These are phyloP conservation scores for Corythornis vintsioides DNA, from an alignment of 2,113 vertebrate genomes.

Conservation along the genomic window DNA sequence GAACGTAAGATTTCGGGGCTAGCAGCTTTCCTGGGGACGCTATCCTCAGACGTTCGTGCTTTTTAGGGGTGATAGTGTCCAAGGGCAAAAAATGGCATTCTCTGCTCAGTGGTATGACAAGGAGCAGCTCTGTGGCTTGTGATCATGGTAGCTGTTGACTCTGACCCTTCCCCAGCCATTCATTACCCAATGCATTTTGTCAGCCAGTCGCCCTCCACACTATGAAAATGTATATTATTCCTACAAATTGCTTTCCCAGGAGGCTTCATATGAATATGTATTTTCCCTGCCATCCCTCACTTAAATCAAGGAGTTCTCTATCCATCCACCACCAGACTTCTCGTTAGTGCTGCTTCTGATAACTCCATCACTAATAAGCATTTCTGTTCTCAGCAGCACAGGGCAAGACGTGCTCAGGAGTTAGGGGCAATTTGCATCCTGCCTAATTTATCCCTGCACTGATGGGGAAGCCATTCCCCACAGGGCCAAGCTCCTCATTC, in stretches of 20 bases:
- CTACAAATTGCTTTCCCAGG: slow-evolving; percentile 8
- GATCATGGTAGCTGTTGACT: not conserved
- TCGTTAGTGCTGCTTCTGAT: not conserved
- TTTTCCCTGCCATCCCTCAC: not conserved
- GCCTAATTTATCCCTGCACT: not conserved
- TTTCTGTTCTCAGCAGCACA: not conserved
- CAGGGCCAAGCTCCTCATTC: not conserved
- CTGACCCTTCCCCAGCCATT: not conserved
- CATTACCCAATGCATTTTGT: not conserved
- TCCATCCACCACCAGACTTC: not conserved
- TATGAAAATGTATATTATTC: not conserved
- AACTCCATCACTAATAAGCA: not conserved
- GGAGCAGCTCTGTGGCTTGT: rapidly evolving
- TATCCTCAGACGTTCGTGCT: too few relatives aligned
- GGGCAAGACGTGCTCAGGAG: not conserved
- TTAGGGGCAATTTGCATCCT: not conserved
- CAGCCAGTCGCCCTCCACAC: not conserved
- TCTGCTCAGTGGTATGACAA: not conserved
- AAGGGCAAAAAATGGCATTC: too few relatives aligned
- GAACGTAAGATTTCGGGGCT: too few relatives aligned
- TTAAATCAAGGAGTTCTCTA: not conserved
- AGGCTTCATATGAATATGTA: not conserved
- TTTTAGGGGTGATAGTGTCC: too few relatives aligned
- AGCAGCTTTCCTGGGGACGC: too few relatives aligned
- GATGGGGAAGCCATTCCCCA: not conserved